Evolutionary conservation across 2,113 vertebrate species (phyloP), one percentile per base, ranked within the genome.

Genomic region (Phyllopteryx taeniolatus): DNA sequence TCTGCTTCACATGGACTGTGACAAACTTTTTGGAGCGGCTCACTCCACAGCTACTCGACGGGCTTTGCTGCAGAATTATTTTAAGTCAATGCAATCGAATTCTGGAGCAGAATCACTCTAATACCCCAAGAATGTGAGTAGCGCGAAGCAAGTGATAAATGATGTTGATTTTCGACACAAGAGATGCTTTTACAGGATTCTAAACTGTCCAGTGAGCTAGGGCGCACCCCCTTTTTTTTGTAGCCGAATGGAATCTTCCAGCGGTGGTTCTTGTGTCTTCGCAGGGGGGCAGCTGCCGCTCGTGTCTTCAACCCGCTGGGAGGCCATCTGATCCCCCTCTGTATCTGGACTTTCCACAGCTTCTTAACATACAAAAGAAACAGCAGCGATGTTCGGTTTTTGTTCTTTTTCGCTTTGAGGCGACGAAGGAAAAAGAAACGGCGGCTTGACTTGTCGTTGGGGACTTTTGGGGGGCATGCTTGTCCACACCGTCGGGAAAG

Each of bases 161-260:
- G 4, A 14, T 19, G 19, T 57, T 35, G 19, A 17, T 53, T 54
- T 22, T 54, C 8, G 39, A 6, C 42, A 19, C 47, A 42, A 14
- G 56, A 60, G 11, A 20, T 63, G 73, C 69, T 70, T 75, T 70
- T 22, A 57, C 15, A 57, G 68, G 63, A 22, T 43, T 4, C 51
- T n/a, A 39, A 72, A 78, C 81, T 57, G 57, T 85, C 75, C 72
- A 70, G 70, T 70, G 35, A 27, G 69, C 76, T 65, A 17, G 67
- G 57, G 72, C 74, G 39, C 73, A 64, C 20, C 31, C 42, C 35
- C 73, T 61, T 70, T 47, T 8, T 14, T 42, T 56, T 56, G 12
- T n/a, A 2, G 1, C 31, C 42, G 75, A 91, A 90, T 92, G 91
- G 88, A 79, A 90, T 86, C 76, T 85, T 75, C 85, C 64, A 88